phyloP scores from a whole-genome alignment of 2,888 invertebrate species.

The Homarus gammarus region DNA sequence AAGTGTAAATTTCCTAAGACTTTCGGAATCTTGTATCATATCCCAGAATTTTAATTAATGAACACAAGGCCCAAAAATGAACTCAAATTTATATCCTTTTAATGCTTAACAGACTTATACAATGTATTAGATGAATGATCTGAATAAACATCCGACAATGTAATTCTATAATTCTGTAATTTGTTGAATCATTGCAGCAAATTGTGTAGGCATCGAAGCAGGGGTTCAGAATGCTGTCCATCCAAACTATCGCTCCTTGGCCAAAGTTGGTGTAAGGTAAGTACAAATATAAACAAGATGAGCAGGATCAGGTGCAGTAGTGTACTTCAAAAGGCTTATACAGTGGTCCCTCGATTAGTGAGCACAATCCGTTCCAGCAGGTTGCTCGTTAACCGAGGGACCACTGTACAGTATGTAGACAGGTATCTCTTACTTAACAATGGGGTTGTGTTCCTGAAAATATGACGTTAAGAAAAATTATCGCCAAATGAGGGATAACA shows the following conservation, averaged over 20 bases:
- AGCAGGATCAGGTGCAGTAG: no score
- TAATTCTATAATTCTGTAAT: background rate
- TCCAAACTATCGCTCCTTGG: constrained; percentile 62
- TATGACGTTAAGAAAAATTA: no score
- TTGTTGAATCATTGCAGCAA: constrained; percentile 57
- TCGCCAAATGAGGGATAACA: no score
- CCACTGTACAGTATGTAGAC: no score
- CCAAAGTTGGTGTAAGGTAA: constrained; percentile 63
- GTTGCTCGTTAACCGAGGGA: no score
- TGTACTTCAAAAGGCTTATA: background rate
- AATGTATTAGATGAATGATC: no score
- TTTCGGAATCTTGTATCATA: background rate
- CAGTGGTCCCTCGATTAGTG: no score
- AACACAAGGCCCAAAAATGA: background rate
- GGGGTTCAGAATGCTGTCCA: constrained; percentile 73
- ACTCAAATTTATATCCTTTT: background rate
- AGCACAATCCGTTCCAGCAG: no score
- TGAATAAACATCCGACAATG: no score
- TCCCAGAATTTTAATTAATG: background rate
- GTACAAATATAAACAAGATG: background rate
- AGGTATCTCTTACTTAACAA: no score
- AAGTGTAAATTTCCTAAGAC: background rate
- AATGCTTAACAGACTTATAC: no score
- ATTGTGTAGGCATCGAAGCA: constrained; percentile 59
- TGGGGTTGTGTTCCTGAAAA: no score